Conservation (phyloP, 2,113 vertebrate genomes). For the Motacilla tschutschensis region DNA sequence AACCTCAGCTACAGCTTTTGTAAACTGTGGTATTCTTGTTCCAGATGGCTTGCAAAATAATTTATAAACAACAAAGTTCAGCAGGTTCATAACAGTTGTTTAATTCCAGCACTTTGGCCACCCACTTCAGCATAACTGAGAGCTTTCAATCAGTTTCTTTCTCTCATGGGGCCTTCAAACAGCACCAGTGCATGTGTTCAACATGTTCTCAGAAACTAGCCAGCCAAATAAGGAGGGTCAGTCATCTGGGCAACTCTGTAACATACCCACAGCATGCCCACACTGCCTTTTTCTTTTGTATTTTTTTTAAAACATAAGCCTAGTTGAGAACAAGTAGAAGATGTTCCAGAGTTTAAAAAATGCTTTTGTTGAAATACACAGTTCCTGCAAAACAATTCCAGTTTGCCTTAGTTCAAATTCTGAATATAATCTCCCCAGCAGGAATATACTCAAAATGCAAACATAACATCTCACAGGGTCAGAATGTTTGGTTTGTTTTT, state of each 20-base stretch:
- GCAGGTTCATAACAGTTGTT: slow-evolving; percentile 85
- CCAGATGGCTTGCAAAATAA: slow-evolving; percentile 91
- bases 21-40: slow-evolving; percentile 64
- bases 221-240: slow-evolving; percentile 51
- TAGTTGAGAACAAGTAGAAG: not conserved
- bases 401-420: not conserved
- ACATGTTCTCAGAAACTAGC: slow-evolving; percentile 38
- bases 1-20: slow-evolving; percentile 30
- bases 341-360: not conserved
- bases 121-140: slow-evolving; percentile 68
- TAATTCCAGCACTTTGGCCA: slow-evolving; percentile 71
- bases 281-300: not conserved
- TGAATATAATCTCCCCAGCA: not conserved
- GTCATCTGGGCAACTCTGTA: not conserved
- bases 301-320: not conserved
- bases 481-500: not conserved
- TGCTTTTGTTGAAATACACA: not conserved
- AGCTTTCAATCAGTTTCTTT: slow-evolving; percentile 66
- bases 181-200: slow-evolving; percentile 69
- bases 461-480: not conserved
- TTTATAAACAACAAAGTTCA: slow-evolving; percentile 90
- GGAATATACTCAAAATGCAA: not conserved
- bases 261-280: not conserved
- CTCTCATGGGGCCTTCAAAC: slow-evolving; percentile 58
- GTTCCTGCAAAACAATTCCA: not conserved